Evolutionary conservation across 64 coral and sea anemone species (phyloP).

Genomic region (Stylophora pistillata): DNA sequence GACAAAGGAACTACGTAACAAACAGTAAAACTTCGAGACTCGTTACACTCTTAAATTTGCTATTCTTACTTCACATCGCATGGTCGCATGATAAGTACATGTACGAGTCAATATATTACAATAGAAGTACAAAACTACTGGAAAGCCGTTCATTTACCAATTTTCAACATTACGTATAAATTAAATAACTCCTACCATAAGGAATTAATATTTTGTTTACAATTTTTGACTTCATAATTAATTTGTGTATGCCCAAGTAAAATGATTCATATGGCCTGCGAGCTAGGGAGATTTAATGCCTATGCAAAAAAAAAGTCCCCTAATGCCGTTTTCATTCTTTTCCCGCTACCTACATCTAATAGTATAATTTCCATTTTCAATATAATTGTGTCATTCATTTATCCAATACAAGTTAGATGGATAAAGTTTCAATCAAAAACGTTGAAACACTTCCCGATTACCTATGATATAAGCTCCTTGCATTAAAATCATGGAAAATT

Average conservation of each 20-base stretch:
- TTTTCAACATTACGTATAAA: slow-evolving; percentile 32
- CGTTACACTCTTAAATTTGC: not conserved
- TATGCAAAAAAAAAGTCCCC: not conserved
- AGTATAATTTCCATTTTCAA: slow-evolving; percentile 19
- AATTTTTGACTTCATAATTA: slow-evolving; percentile 4
- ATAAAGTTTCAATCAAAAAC: not conserved
- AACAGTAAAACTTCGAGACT: not conserved
- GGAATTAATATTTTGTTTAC: not conserved
- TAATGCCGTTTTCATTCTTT: not conserved
- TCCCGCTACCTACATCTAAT: not conserved
- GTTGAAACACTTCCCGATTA: not conserved
- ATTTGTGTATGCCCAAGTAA: not conserved
- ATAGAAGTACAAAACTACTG: not conserved
- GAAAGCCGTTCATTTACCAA: not conserved
- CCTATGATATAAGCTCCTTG: not conserved
- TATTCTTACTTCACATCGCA: too few relatives aligned
- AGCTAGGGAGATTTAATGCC: not conserved
- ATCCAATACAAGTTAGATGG: not conserved
- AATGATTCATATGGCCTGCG: not conserved
- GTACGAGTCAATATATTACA: slow-evolving; percentile 6
- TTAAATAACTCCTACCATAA: slow-evolving; percentile 32
- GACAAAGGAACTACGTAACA: too few relatives aligned
- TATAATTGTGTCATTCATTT: slow-evolving; percentile 13
- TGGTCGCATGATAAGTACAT: not conserved
- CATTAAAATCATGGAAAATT: not conserved